Evolutionary conservation across 2,797 vertebrate genomes (phyloP).

Genomic region (Gobionotothen gibberifrons): DNA sequence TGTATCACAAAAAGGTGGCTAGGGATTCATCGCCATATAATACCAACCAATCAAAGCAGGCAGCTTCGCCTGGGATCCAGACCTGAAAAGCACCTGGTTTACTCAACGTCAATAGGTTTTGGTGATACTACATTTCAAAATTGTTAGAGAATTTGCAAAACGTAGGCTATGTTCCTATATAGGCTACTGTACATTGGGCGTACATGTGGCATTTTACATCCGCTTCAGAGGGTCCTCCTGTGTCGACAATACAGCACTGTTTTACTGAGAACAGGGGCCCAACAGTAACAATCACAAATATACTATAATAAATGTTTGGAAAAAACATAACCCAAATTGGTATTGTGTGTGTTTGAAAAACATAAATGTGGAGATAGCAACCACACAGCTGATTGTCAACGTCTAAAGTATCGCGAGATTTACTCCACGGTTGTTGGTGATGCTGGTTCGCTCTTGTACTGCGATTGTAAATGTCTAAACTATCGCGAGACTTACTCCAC

Average conservation of each 20-base stretch:
- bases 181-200: neutral
- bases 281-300: neutral
- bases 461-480: conserved; percentile 13
- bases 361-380: neutral
- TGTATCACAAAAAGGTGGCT: too few species aligned
- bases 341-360: neutral
- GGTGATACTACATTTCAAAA: neutral
- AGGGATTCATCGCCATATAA: neutral
- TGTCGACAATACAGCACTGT: too few species aligned
- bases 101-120: neutral
- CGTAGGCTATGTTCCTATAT: too few species aligned
- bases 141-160: neutral
- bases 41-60: neutral
- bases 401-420: conserved; percentile 44
- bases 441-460: neutral
- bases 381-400: conserved; percentile 18
- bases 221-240: too few species aligned
- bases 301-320: neutral
- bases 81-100: too few species aligned
- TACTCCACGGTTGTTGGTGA: too few species aligned
- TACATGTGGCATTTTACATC: too few species aligned
- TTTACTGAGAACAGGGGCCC: neutral
- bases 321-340: neutral
- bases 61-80: neutral
- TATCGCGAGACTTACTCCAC: conserved; percentile 38